Base-by-base conservation (phyloP, 2,797 vertebrate species). In the Bovichtus variegatus region DNA sequence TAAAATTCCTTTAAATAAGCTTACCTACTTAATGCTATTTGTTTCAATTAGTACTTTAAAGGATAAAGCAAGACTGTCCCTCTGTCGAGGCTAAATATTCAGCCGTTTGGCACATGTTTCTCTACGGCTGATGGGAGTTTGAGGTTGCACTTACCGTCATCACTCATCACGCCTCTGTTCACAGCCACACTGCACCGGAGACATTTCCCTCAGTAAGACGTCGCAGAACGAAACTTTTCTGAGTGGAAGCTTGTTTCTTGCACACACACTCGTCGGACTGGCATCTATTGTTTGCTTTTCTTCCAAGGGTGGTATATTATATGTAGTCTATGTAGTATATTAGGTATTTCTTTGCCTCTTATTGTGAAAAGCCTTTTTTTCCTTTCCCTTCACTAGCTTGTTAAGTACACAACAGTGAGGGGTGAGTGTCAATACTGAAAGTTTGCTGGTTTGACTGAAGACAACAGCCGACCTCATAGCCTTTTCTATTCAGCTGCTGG, bases 391-490 rank as follows among this genome's bases (percentile, higher is more conserved):
- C 41, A 29, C 12, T 31, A 57, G 47, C 59, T 57, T 78, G 25
- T 80, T 61, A 36, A 29, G 71, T 64, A 25, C 29, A 44, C 13
- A 59, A 15, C 58, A 16, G 19, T 21, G 57, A 46, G 25, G 65
- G 43, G n/a, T 27, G n/a, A 85, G 34, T 23, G 44, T 59, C 57
- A 72, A 16, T 23, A 74, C 25, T 57, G 47, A 76, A 88, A 82
- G 29, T 75, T 59, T 68, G 53, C 50, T 61, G 51, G 66, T 72
- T 82, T 72, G 55, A 74, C 44, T 40, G 61, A 60, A 78, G 4
- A 57, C 47, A 76, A 29, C 34, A 49, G 50, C 12, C 9, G 16
- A 76, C 73, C 76, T 82, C 10, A 10, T 7, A 47, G 58, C 47
- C n/a, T 55, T 76, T 78, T 78, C 36, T 71, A 6, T 70, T 70